phyloP scores from a whole-genome alignment of 2,888 invertebrate species.

The Eupsilia transversa region DNA sequence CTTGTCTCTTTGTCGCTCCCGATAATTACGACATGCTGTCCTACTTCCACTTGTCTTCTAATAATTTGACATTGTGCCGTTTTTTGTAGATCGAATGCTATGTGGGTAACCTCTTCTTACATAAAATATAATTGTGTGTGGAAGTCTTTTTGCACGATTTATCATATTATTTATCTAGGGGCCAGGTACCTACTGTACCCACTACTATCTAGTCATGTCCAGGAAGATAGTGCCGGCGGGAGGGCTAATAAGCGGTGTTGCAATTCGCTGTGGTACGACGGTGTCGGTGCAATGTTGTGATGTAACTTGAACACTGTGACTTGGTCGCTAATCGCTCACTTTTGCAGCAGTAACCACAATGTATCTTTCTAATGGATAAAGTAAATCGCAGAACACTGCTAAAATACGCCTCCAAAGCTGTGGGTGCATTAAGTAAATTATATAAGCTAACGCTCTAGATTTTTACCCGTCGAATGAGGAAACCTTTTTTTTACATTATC shows the following conservation, averaged over 20 bases:
- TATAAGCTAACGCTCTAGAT: no score
- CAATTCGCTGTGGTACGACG: slow-evolving; percentile 76
- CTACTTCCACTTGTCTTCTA: not conserved
- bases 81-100: not conserved
- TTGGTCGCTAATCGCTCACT: slow-evolving; percentile 55
- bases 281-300: slow-evolving; percentile 76
- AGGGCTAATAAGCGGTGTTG: slow-evolving; percentile 75
- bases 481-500: not conserved
- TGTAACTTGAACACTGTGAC: slow-evolving; percentile 70
- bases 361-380: slow-evolving; percentile 21
- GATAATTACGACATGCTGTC: no score
- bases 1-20: not conserved
- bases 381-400: not conserved
- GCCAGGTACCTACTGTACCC: not conserved
- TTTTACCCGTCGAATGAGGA: not conserved
- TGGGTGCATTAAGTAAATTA: no score
- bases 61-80: not conserved
- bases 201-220: slow-evolving; percentile 30
- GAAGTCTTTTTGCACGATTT: not conserved
- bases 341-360: slow-evolving; percentile 39
- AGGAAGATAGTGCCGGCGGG: slow-evolving; percentile 58
- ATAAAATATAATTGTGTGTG: not conserved
- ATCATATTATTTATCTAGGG: not conserved
- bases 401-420: not conserved
- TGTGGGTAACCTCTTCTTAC: not conserved